Evolutionary conservation across 2,113 vertebrate genomes (phyloP), one percentile per base, ranked within the genome.

Genomic region (Gadus chalcogrammus): DNA sequence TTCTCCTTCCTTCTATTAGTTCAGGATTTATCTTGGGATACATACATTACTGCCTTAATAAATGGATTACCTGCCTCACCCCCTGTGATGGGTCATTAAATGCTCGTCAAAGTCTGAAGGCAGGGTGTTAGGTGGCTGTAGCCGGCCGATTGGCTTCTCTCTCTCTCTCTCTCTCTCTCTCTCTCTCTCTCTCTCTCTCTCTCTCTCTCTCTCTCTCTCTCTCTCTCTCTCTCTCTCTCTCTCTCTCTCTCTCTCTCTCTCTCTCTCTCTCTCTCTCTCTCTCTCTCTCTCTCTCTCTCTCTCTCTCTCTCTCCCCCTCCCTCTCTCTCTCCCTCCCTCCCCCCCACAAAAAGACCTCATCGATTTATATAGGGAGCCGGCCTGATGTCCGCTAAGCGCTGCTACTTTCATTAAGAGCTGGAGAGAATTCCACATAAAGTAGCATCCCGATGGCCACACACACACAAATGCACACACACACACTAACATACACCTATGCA

Each of bases 31-130:
- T 82, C 85, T 79, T 77, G 78, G 82, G 90, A 91, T 88, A 89
- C 89, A 89, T 91, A 88, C 87, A 91, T 92, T 91, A 92, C 80
- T 74, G 76, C 84, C 82, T 80, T 84, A 85, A 89, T 85, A 87
- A 89, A 92, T 91, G 74, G 90, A 92, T 91, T 86, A 83, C 75
- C 79, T 77, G 71, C 86, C 88, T 5, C 3, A 27, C 61, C 15
- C 48, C 48, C 69, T 62, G 76, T 85, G 84, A 86, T 62, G 76
- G 60, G 35, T 80, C 90, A 90, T 91, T 91, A 91, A 88, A 88
- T 69, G 75, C 83, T 77, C 56, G 64, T 89, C 85, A 86, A 88
- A 86, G 78, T 77, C 83, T 82, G 84, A 79, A 74, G 73, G 75
- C 70, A 22, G 82, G 73, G 70, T 69, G 64, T 77, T 75, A 82